These are phyloP conservation scores for Heliothis peltigera DNA, from an alignment of 2,888 invertebrate species.

Conservation along the genomic window DNA sequence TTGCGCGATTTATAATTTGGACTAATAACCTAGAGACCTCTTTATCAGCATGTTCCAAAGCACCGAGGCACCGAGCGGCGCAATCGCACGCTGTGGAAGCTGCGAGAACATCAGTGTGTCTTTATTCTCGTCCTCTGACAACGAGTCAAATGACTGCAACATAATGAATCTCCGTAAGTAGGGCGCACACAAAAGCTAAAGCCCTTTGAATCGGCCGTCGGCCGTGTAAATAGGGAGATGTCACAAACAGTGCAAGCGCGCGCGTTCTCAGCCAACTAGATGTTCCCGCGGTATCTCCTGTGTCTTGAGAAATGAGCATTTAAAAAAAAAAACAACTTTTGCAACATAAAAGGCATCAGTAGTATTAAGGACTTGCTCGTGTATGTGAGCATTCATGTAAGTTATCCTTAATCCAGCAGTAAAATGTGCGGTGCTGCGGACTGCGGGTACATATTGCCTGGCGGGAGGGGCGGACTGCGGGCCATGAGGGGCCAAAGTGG, in stretches of 20 bases:
- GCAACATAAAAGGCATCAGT: too few relatives aligned
- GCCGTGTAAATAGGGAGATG: slow-evolving; percentile 20
- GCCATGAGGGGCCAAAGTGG: slow-evolving; percentile 42
- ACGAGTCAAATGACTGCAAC: slow-evolving; percentile 22
- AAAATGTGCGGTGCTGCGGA: too few relatives aligned
- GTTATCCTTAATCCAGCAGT: background rate
- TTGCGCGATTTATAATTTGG: too few relatives aligned
- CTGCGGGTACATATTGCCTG: slow-evolving; percentile 19
- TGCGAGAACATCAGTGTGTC: slow-evolving; percentile 1
- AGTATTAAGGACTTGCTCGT: background rate
- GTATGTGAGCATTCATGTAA: background rate
- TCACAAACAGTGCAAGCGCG: slow-evolving; percentile 51
- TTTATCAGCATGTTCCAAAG: too few relatives aligned
- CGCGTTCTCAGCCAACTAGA: background rate
- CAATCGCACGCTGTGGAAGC: background rate
- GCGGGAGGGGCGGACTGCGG: background rate
- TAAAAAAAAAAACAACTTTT: too few relatives aligned
- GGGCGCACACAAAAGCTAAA: slow-evolving; percentile 34
- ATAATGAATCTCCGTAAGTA: slow-evolving; percentile 31
- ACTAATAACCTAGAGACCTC: too few relatives aligned
- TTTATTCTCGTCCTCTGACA: slow-evolving; percentile 1
- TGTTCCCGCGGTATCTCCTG: background rate
- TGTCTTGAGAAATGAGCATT: too few relatives aligned
- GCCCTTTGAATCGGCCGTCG: slow-evolving; percentile 35
- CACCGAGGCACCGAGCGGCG: too few relatives aligned